Conservation (phyloP, 2,888 invertebrate genomes). For the Litoditis marina region DNA sequence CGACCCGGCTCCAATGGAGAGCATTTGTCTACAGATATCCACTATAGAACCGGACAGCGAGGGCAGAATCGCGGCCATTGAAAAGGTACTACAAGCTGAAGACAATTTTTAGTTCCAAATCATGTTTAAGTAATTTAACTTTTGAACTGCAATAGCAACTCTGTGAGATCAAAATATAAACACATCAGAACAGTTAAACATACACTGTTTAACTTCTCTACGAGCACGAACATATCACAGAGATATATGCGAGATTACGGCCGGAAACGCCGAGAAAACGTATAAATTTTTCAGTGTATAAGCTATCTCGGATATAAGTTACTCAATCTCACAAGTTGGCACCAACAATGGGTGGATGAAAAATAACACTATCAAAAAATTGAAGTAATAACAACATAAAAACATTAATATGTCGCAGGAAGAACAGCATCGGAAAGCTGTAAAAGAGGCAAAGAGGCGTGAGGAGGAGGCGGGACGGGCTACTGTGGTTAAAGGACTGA, state of each 20-base stretch:
- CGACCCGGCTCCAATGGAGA: slow-evolving; percentile 60
- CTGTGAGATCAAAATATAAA: background rate
- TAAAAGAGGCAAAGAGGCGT: slow-evolving; percentile 35
- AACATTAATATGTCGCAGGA: slow-evolving; percentile 21
- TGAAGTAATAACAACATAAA: background rate
- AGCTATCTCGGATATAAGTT: too few relatives aligned
- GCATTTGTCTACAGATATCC: slow-evolving; percentile 61
- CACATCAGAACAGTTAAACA: too few relatives aligned
- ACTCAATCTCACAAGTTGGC: too few relatives aligned
- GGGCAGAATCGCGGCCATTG: slow-evolving; percentile 37
- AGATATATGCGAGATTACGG: too few relatives aligned
- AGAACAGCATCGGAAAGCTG: slow-evolving; percentile 35
- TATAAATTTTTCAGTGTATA: too few relatives aligned
- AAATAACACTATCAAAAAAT: background rate
- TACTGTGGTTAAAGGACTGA: slow-evolving; percentile 32
- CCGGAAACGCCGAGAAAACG: too few relatives aligned
- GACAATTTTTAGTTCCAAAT: background rate
- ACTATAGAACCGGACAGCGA: slow-evolving; percentile 63
- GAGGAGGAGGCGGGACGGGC: slow-evolving; percentile 26
- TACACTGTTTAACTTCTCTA: background rate
- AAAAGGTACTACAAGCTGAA: slow-evolving; percentile 17
- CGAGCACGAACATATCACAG: too few relatives aligned
- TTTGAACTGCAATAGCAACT: too few relatives aligned
- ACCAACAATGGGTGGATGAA: too few relatives aligned
- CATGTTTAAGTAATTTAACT: too few relatives aligned